Conservation (phyloP, 1,140 invertebrate species). For the Drosophila pseudoobscura region DNA sequence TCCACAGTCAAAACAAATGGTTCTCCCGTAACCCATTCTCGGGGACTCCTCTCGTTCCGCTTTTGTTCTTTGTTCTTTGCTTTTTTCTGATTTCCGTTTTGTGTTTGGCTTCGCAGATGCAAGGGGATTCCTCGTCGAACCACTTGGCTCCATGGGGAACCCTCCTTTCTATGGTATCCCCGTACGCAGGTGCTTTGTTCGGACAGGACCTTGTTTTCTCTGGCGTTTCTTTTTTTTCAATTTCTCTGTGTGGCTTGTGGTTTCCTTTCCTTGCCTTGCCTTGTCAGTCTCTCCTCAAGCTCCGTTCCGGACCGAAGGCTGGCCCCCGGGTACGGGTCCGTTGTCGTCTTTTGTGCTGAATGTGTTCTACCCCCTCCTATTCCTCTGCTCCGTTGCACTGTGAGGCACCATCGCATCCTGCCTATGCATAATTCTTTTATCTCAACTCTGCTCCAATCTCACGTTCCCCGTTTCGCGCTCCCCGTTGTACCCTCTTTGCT, state of each 20-base stretch:
- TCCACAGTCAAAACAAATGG: too few species aligned
- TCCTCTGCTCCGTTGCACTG: neutral
- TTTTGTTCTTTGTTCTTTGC: slow-evolving; percentile 30
- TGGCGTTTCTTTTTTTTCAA: slow-evolving; percentile 43
- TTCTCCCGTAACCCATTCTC: slow-evolving; percentile 19
- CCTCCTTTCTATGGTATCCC: too few species aligned
- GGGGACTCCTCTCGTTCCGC: neutral
- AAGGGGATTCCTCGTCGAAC: slow-evolving; percentile 1
- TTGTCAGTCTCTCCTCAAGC: neutral
- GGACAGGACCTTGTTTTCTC: slow-evolving; percentile 10
- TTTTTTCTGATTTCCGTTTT: slow-evolving; percentile 67
- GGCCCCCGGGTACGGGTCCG: slow-evolving; percentile 11
- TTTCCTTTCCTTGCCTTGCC: slow-evolving; percentile 44
- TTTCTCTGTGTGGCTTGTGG: slow-evolving; percentile 63
- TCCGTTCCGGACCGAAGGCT: slow-evolving; percentile 27
- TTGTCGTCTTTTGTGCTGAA: slow-evolving; percentile 52
- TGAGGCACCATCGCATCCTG: slow-evolving; percentile 26
- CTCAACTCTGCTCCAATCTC: slow-evolving; percentile 42
- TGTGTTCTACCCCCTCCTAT: neutral
- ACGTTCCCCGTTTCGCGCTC: neutral
- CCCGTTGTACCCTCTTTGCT: slow-evolving; percentile 34
- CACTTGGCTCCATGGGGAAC: slow-evolving; percentile 6
- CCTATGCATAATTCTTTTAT: slow-evolving; percentile 79
- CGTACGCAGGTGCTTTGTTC: slow-evolving; percentile 14
- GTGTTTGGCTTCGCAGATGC: slow-evolving; percentile 37